Evolutionary conservation across 1,140 invertebrate species (phyloP).

Genomic region (Epicauta chinensis): DNA sequence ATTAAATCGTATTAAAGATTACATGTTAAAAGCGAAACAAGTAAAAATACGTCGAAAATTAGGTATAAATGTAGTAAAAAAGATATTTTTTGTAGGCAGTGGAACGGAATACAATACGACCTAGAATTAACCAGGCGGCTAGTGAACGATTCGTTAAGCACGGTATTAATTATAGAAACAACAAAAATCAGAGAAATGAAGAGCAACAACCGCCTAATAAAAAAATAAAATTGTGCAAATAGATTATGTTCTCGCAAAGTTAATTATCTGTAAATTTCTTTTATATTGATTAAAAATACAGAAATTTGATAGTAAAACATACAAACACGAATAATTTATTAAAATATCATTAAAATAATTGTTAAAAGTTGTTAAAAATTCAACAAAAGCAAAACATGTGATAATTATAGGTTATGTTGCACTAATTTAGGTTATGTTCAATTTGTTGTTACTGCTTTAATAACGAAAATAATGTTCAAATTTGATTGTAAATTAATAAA

Average conservation of each 20-base stretch:
- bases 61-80: conserved; percentile 6
- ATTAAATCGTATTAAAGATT: conserved; percentile 49
- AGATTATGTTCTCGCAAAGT: conserved; percentile 1
- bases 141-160: conserved; percentile 53
- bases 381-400: no score
- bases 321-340: no score
- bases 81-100: conserved; percentile 34
- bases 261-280: no score
- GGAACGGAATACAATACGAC: conserved; percentile 49
- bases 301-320: no score
- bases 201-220: conserved; percentile 20
- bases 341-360: no score
- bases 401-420: no score
- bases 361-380: no score
- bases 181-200: conserved; percentile 7
- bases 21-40: conserved; percentile 52
- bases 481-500: conserved; percentile 32
- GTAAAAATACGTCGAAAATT: conserved; percentile 31
- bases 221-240: conserved; percentile 27
- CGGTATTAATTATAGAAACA: conserved; percentile 44
- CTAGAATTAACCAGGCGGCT: conserved; percentile 48
- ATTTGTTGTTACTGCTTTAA: no score
- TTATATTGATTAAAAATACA: no score
- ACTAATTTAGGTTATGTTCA: no score
- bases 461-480: no score